These are phyloP conservation scores for Urophycis tenuis DNA, from an alignment of 2,797 vertebrate genomes.

Conservation along the genomic window DNA sequence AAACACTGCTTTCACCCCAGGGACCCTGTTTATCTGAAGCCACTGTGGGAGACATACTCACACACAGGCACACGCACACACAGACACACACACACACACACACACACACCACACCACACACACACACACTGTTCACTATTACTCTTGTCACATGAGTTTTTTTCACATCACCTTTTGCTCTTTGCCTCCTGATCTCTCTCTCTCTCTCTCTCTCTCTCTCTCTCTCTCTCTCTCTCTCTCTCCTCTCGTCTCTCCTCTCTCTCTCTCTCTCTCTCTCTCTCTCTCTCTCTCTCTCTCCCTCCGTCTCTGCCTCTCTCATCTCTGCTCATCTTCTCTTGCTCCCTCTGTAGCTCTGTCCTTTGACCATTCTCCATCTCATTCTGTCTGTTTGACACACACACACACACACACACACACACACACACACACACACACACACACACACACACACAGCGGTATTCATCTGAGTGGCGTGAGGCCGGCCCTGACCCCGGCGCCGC, in stretches of 20 bases:
- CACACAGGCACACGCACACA: slow-evolving; percentile 19
- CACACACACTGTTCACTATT: slow-evolving; percentile 34
- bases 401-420: slow-evolving; percentile 8
- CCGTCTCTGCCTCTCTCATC: not conserved
- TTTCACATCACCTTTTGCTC: slow-evolving; percentile 41
- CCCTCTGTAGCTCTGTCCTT: slow-evolving; percentile 3
- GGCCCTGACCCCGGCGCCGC: not conserved
- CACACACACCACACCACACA: slow-evolving; percentile 12
- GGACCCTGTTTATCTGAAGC: slow-evolving; percentile 51
- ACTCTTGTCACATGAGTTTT: slow-evolving; percentile 57
- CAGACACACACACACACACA: slow-evolving; percentile 30
- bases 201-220: not conserved
- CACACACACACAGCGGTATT: slow-evolving; percentile 37
- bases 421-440: slow-evolving; percentile 17
- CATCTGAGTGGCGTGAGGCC: slow-evolving; percentile 30
- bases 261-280: slow-evolving; percentile 2
- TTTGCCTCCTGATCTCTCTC: slow-evolving; percentile 21
- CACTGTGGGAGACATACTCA: slow-evolving; percentile 21
- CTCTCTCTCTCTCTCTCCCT: slow-evolving; percentile 4
- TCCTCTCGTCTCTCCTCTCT: not conserved
- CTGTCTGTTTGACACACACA: not conserved
- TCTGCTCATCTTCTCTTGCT: slow-evolving; percentile 5
- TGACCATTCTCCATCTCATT: not conserved
- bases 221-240: not conserved
- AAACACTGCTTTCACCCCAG: slow-evolving; percentile 51